Percentiles rank a stretch among this genome's conserved stretches.
Conservation (phyloP, 1,140 invertebrate species). For the Reticulitermes speratus region DNA sequence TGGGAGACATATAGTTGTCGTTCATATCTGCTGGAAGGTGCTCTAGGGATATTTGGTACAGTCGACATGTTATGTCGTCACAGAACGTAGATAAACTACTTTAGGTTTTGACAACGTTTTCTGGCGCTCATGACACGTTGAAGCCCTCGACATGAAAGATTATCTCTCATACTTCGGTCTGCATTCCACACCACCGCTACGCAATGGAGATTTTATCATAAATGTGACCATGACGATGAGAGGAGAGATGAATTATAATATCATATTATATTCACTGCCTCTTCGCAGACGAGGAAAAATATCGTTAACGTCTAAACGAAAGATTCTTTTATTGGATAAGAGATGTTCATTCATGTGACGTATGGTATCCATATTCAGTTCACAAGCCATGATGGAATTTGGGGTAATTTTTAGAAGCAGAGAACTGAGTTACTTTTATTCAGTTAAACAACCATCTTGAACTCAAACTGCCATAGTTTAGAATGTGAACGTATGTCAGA, state of each 20-base stretch:
- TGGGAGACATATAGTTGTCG: background rate
- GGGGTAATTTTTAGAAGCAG: too few species aligned
- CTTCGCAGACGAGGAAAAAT: background rate
- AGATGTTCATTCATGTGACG: background rate
- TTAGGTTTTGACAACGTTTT: background rate
- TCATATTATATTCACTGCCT: background rate
- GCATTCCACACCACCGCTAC: background rate
- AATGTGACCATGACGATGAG: background rate
- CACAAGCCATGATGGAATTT: background rate
- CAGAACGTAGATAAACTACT: background rate
- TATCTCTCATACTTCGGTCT: background rate
- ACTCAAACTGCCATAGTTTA: too few species aligned
- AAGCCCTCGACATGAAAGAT: background rate
- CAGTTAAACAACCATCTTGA: too few species aligned
- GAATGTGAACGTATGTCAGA: too few species aligned
- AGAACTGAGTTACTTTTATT: too few species aligned
- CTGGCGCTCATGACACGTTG: background rate
- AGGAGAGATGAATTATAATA: background rate
- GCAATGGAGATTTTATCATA: background rate
- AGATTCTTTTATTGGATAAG: background rate
- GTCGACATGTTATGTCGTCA: background rate
- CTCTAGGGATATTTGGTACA: background rate
- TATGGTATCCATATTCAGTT: background rate
- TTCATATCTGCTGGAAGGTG: background rate
- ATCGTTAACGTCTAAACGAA: background rate